Evolutionary conservation across 1,140 invertebrate species (phyloP), one percentile per base, ranked within the genome.

Genomic region (Philopotamus ludificatus): DNA sequence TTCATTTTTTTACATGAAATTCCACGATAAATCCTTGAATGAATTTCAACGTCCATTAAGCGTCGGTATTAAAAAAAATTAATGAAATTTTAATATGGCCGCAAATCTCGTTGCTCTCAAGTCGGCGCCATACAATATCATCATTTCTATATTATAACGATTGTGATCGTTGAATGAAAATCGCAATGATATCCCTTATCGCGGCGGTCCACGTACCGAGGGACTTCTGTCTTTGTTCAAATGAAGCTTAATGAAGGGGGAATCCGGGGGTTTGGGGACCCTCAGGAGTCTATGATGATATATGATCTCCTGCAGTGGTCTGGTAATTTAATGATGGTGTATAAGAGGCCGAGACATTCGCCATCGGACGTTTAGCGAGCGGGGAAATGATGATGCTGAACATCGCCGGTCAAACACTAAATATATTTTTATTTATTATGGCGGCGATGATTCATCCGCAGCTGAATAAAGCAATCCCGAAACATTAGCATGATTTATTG

Each of bases 271-370:
- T 1, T 34, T 12, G n/a, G 22, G 44, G n/a, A 61, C 44, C 45
- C 45, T 49, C 45, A 22, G 59, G 18, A 44, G 59, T 25, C 22
- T 23, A 62, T 49, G 26, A 62, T 62, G 59, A 62, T 62, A 62
- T 62, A 62, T 62, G 18, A 26, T 50, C 20, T 12, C 59, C 9
- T 20, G 18, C 50, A 26, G 15, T 10, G 57, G 41, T 22, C 22
- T 22, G 21, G 59, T 62, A 62, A 62, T 62, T 47, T 62, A 62
- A 62, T 62, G 59, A 62, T 62, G 45, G 45, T 41, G 59, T 26
- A 25, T 25, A 25, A 53, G 50, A 12, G n/a, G n/a, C 50, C 15
- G 54, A 57, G 54, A 57, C 54, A 62, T 34, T 49, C 44, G 26
- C 45, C 45, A 50, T 50, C 28, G 10, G 28, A 41, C 28, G 18